Conservation (phyloP, 2,113 vertebrate genomes). For the Serinus canaria region DNA sequence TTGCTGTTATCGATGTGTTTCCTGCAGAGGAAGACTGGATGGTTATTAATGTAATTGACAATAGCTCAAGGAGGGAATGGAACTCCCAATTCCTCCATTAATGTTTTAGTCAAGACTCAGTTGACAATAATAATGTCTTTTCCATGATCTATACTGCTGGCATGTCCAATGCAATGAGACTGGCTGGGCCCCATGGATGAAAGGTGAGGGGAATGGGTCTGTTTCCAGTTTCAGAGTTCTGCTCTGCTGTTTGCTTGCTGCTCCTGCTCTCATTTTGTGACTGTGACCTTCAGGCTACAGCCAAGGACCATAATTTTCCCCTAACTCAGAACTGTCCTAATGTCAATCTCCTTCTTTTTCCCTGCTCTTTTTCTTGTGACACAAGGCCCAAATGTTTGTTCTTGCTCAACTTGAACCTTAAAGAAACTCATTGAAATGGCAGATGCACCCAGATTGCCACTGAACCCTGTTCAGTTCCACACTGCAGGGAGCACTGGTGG, state of each 20-base stretch:
- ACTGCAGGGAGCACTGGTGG: neutral
- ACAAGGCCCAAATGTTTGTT: neutral
- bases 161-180: neutral
- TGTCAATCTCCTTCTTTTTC: neutral
- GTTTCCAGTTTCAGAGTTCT: neutral
- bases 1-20: neutral
- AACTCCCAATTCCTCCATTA: neutral
- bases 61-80: neutral
- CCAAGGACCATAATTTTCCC: rapidly evolving
- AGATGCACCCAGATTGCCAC: neutral
- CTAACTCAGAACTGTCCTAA: neutral
- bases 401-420: neutral
- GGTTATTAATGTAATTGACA: neutral
- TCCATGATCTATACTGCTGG: neutral
- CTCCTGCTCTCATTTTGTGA: neutral
- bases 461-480: neutral
- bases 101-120: neutral
- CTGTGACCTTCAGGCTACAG: neutral
- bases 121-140: neutral
- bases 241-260: neutral
- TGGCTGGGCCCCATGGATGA: neutral
- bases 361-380: neutral
- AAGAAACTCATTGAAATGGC: neutral
- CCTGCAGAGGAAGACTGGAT: neutral
- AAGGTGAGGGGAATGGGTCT: neutral